Conservation (phyloP, 2,113 vertebrate species). For the Acinonyx jubatus region DNA sequence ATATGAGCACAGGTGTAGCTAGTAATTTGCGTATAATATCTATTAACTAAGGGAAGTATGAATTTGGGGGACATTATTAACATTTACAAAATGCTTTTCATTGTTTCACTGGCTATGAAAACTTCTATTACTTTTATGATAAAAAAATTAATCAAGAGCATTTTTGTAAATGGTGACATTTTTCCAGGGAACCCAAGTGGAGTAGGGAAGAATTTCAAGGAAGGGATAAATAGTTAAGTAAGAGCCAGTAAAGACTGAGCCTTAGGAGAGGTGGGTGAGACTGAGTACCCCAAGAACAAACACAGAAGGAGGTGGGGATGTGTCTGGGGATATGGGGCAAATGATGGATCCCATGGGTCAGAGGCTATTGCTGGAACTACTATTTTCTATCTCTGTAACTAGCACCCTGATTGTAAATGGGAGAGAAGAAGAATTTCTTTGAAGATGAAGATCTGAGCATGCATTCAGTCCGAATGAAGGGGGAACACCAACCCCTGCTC, state of each 20-base stretch:
- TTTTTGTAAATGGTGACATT: constrained; percentile 1
- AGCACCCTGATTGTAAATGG: not conserved
- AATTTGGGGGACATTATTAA: not conserved
- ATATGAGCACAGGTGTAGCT: not conserved
- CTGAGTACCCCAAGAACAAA: not conserved
- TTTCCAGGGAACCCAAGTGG: not conserved
- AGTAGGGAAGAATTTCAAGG: not conserved
- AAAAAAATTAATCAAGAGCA: not conserved
- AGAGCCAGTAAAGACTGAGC: not conserved
- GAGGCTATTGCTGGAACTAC: not conserved
- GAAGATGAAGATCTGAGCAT: not conserved
- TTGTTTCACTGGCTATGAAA: not conserved
- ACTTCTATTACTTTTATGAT: not conserved
- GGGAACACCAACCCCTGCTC: not conserved
- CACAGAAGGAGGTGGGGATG: not conserved
- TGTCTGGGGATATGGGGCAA: not conserved
- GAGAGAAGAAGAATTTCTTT: not conserved
- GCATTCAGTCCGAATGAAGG: not conserved
- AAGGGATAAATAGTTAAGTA: not conserved
- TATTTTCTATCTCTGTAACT: not conserved
- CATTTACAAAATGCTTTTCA: not conserved
- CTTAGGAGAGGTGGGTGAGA: not conserved
- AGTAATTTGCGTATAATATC: not conserved
- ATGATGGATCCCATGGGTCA: not conserved
- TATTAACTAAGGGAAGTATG: not conserved